These are phyloP conservation scores for Eptatretus atami DNA, from an alignment of 2,797 vertebrate species.

Conservation along the genomic window DNA sequence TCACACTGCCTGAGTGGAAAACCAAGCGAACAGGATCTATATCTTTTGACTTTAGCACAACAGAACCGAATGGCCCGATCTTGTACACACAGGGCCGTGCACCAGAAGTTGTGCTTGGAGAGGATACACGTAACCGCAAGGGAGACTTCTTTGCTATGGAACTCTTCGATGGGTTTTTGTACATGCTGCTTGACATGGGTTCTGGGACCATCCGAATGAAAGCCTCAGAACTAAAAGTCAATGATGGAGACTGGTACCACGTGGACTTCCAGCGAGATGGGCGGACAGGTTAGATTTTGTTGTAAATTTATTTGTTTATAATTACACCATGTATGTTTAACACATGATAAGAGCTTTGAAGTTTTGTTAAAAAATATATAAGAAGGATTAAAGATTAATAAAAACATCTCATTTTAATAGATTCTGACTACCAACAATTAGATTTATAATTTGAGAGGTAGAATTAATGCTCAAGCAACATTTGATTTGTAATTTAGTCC, in stretches of 20 bases:
- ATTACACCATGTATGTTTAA: too few relatives aligned
- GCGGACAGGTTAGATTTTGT: slow-evolving; percentile 36
- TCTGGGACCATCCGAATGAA: slow-evolving; percentile 96
- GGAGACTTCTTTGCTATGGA: slow-evolving; percentile 97
- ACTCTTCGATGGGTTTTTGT: slow-evolving; percentile 67
- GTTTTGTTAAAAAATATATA: too few relatives aligned
- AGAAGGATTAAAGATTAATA: too few relatives aligned
- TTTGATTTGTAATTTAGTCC: too few relatives aligned
- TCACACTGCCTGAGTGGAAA: slow-evolving; percentile 94
- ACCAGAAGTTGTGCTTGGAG: slow-evolving; percentile 54
- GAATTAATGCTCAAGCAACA: too few relatives aligned
- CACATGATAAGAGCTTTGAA: too few relatives aligned
- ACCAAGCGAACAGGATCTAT: slow-evolving; percentile 95
- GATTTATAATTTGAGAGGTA: too few relatives aligned
- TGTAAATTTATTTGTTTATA: too few relatives aligned
- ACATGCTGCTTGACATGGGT: slow-evolving; percentile 80
- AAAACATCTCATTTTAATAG: too few relatives aligned
- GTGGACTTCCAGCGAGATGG: slow-evolving; percentile 93
- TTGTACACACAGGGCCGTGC: slow-evolving; percentile 85
- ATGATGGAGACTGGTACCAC: slow-evolving; percentile 89
- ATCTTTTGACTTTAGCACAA: slow-evolving; percentile 85
- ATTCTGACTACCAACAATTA: too few relatives aligned
- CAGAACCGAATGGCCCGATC: slow-evolving; percentile 78
- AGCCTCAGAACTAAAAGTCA: slow-evolving; percentile 80
- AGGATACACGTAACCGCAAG: slow-evolving; percentile 83